Percentiles rank a stretch among this genome's conserved stretches.
Evolutionary conservation across 2,888 invertebrate genomes (phyloP).

Genomic region (Temnothorax rugatulus): DNA sequence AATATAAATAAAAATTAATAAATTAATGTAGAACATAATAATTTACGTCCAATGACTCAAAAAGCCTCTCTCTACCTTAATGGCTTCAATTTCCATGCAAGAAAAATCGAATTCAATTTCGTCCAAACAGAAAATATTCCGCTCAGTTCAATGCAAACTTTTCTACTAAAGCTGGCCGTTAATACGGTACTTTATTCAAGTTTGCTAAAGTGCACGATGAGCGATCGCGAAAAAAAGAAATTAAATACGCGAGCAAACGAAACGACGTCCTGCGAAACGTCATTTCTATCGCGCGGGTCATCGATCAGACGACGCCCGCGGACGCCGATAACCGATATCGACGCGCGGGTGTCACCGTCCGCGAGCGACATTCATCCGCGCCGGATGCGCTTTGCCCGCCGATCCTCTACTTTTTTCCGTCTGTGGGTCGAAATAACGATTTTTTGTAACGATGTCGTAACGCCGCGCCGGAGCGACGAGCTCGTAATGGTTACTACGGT

Average conservation of each 20-base stretch:
- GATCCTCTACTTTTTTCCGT: conserved; percentile 48
- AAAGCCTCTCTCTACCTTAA: too few relatives aligned
- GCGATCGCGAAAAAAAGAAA: conserved; percentile 38
- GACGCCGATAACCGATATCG: conserved; percentile 75
- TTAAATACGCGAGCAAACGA: conserved; percentile 53
- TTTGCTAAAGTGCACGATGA: conserved; percentile 30
- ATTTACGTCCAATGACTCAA: too few relatives aligned
- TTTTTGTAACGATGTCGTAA: conserved; percentile 52
- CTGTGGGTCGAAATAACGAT: conserved; percentile 54
- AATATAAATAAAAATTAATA: too few relatives aligned
- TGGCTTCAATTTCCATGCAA: neutral
- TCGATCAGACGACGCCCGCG: conserved; percentile 72
- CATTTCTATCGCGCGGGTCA: conserved; percentile 76
- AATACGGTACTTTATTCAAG: conserved; percentile 35
- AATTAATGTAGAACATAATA: too few relatives aligned
- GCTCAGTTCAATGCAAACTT: neutral
- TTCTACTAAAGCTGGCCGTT: conserved; percentile 18
- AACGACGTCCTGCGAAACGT: conserved; percentile 73
- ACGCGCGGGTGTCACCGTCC: conserved; percentile 70
- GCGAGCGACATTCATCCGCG: conserved; percentile 67
- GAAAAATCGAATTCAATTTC: neutral
- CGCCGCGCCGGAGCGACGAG: neutral
- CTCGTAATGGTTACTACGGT: conserved; percentile 24
- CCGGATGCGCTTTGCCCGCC: conserved; percentile 44
- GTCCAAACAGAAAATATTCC: neutral